Evolutionary conservation across 1,140 invertebrate genomes (phyloP).

Genomic region (Sitophilus oryzae): DNA sequence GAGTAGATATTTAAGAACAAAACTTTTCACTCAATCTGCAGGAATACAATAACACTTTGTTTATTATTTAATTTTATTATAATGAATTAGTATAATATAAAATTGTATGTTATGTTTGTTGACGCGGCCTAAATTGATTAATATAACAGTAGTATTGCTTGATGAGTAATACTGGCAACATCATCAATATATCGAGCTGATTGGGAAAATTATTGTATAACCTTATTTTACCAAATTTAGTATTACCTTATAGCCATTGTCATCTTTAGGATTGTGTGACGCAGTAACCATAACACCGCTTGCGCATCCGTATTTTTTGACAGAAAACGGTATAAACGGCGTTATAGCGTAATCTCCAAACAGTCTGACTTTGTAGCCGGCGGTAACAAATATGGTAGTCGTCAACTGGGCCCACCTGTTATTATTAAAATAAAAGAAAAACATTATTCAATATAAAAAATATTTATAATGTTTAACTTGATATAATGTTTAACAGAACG

Average conservation of each 20-base stretch:
- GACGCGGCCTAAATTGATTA: too few relatives aligned
- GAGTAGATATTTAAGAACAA: too few relatives aligned
- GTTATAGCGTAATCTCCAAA: constrained; percentile 82
- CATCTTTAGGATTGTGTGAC: constrained; percentile 97
- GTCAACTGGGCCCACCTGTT: constrained; percentile 86
- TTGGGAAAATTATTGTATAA: constrained; percentile 75
- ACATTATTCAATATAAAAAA: not conserved
- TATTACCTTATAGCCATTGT: constrained; percentile 98
- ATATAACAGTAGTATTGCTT: too few relatives aligned
- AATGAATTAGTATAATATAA: too few relatives aligned
- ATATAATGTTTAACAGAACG: not conserved
- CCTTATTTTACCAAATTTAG: constrained; percentile 89
- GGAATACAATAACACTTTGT: constrained; percentile 85
- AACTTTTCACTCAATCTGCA: too few relatives aligned
- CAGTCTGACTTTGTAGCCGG: constrained; percentile 75
- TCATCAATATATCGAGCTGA: not conserved
- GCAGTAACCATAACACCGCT: constrained; percentile 95
- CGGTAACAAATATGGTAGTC: constrained; percentile 75
- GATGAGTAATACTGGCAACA: too few relatives aligned
- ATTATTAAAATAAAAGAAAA: not conserved
- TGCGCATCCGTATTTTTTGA: constrained; percentile 61
- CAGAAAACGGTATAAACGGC: constrained; percentile 85
- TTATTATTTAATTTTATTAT: constrained; percentile 69
- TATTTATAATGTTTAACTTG: not conserved
- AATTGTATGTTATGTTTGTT: too few relatives aligned